phyloP scores from a whole-genome alignment of 1,140 invertebrate genomes.

The Euura saliciscinereae region DNA sequence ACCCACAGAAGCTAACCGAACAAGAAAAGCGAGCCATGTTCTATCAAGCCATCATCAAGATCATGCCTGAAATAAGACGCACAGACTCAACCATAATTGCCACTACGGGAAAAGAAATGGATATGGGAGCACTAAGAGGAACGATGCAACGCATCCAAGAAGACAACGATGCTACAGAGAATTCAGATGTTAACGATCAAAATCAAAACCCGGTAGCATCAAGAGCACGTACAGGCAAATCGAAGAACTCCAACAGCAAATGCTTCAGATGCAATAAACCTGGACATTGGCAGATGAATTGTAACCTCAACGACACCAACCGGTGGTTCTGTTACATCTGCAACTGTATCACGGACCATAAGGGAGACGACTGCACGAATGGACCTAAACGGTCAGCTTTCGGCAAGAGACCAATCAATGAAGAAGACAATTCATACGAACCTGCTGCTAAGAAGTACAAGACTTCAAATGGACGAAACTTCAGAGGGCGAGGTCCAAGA shows the following conservation, averaged over 20 bases:
- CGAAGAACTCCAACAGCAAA: slow-evolving; percentile 12
- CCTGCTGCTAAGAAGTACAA: slow-evolving; percentile 20
- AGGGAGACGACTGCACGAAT: slow-evolving; percentile 21
- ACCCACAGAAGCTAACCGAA: no score
- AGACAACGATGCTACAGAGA: slow-evolving; percentile 18
- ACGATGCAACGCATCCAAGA: slow-evolving; percentile 21
- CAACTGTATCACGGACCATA: not conserved
- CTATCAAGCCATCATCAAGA: slow-evolving; percentile 17
- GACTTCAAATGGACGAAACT: not conserved
- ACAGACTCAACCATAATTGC: slow-evolving; percentile 18
- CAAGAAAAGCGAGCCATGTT: slow-evolving; percentile 24
- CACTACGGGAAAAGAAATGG: slow-evolving; percentile 21
- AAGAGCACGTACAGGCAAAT: slow-evolving; percentile 7
- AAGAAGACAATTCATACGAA: slow-evolving; percentile 14
- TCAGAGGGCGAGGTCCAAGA: slow-evolving; percentile 12
- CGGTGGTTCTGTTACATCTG: slow-evolving; percentile 29
- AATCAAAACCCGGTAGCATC: slow-evolving; percentile 18
- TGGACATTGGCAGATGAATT: slow-evolving; percentile 26
- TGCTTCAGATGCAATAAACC: slow-evolving; percentile 26
- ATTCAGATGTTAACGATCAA: slow-evolving; percentile 13
- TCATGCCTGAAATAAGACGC: slow-evolving; percentile 20
- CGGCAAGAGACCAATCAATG: slow-evolving; percentile 18
- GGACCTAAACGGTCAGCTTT: slow-evolving; percentile 14
- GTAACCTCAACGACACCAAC: slow-evolving; percentile 18
- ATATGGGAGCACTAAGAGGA: slow-evolving; percentile 17